phyloP scores from a whole-genome alignment of 2,888 invertebrate genomes.

The Spialia ferax region DNA sequence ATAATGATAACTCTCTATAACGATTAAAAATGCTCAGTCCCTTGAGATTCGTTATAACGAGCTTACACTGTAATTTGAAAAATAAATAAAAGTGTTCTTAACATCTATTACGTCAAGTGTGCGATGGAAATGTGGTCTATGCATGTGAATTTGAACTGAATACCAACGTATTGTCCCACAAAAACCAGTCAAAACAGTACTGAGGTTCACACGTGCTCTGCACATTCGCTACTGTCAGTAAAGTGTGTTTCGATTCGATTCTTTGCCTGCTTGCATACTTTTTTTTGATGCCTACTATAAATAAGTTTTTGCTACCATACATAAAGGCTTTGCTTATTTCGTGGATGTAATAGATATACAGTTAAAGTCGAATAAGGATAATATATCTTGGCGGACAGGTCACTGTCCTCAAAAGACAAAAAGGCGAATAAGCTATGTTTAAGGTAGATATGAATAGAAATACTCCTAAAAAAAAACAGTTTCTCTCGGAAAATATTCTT shows the following conservation, averaged over 20 bases:
- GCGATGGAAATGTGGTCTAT: slow-evolving; percentile 27
- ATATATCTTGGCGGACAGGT: not conserved
- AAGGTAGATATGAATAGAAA: not conserved
- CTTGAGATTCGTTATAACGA: too few relatives aligned
- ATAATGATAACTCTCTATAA: too few relatives aligned
- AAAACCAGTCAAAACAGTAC: slow-evolving; percentile 38
- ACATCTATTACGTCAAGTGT: slow-evolving; percentile 16
- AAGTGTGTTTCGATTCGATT: slow-evolving; percentile 26
- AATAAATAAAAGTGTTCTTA: not conserved
- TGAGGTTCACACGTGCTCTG: slow-evolving; percentile 42
- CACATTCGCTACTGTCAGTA: slow-evolving; percentile 18
- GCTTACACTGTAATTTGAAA: too few relatives aligned
- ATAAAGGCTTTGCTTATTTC: too few relatives aligned
- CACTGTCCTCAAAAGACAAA: not conserved
- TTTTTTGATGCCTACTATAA: too few relatives aligned
- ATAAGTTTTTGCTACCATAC: too few relatives aligned
- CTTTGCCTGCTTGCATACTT: slow-evolving; percentile 11
- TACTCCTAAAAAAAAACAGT: not conserved
- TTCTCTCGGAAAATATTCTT: not conserved
- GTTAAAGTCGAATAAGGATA: too few relatives aligned
- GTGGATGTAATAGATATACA: too few relatives aligned
- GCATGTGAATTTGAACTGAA: slow-evolving; percentile 28
- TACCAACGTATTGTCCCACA: slow-evolving; percentile 26
- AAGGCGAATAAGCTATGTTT: not conserved
- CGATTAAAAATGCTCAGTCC: too few relatives aligned